Percentiles rank a stretch among this genome's conserved stretches.
These are phyloP conservation scores for Agonum fuliginosum DNA, from an alignment of 2,888 invertebrate species.

Conservation along the genomic window DNA sequence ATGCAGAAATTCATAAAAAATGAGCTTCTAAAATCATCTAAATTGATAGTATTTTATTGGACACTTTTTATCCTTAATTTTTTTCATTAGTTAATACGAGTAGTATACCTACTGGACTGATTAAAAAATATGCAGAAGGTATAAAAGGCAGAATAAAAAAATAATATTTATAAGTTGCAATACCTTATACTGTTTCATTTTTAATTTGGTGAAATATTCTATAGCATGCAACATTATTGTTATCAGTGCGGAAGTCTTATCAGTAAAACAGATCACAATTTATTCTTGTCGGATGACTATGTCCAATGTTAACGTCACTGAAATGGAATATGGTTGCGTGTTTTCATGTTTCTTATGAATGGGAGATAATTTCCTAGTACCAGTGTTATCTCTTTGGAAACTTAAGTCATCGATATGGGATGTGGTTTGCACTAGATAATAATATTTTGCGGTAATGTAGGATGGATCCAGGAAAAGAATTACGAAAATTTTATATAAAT, in stretches of 20 bases:
- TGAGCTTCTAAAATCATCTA: no score
- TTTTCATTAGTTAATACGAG: no score
- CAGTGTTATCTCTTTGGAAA: not conserved
- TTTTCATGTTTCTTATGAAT: constrained; percentile 12
- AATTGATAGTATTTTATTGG: no score
- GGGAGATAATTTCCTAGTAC: constrained; percentile 10
- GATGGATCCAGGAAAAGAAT: constrained; percentile 25
- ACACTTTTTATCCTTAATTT: no score
- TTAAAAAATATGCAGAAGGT: no score
- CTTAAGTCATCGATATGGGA: constrained; percentile 16
- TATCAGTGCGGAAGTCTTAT: constrained; percentile 8
- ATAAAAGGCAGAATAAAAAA: no score
- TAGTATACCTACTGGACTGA: no score
- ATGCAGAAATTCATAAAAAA: no score
- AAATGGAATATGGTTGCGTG: constrained; percentile 7
- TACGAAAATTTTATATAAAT: not conserved
- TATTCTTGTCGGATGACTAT: constrained; percentile 17
- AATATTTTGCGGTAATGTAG: constrained; percentile 10
- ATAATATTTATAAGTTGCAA: no score
- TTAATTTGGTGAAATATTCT: no score
- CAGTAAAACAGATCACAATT: constrained; percentile 2
- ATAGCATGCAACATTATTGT: no score
- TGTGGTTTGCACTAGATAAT: constrained; percentile 19
- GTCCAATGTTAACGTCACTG: constrained; percentile 22
- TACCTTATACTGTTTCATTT: no score